These are phyloP conservation scores for Halisarca cf. caerulea DNA, from an alignment of 37 sponge, comb jelly and placozoan genomes.

Conservation along the genomic window DNA sequence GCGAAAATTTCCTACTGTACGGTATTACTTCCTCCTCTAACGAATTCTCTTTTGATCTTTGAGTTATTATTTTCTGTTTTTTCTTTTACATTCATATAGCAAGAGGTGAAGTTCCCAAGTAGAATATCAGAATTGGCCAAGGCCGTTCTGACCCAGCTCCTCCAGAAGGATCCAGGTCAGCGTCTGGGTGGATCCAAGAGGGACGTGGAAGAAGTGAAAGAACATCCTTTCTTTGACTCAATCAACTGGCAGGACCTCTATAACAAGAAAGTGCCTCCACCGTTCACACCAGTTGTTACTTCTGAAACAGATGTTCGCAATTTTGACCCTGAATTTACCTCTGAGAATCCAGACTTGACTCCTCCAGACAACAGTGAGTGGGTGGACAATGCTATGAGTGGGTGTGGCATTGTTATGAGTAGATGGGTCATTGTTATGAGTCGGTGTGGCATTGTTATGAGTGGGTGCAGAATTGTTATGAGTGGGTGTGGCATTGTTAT, in stretches of 20 bases:
- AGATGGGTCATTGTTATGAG: too few relatives aligned
- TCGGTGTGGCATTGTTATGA: too few relatives aligned
- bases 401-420: too few relatives aligned
- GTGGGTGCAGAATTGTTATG: too few relatives aligned
- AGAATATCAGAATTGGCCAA: slow-evolving; percentile 77
- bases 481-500: too few relatives aligned
- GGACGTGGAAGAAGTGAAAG: slow-evolving; percentile 83
- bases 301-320: slow-evolving; percentile 66
- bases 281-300: slow-evolving; percentile 82
- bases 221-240: slow-evolving; percentile 70
- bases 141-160: slow-evolving; percentile 76
- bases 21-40: too few relatives aligned
- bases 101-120: slow-evolving; percentile 92
- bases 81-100: slow-evolving; percentile 60
- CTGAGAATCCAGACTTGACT: slow-evolving; percentile 78
- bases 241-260: slow-evolving; percentile 87
- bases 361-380: slow-evolving; percentile 81
- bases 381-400: too few relatives aligned
- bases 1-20: too few relatives aligned
- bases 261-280: slow-evolving; percentile 73
- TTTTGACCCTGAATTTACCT: slow-evolving; percentile 93
- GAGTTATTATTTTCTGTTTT: not conserved
- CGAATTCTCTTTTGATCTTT: not conserved
- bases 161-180: slow-evolving; percentile 89
- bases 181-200: slow-evolving; percentile 84